phyloP scores from a whole-genome alignment of 2,797 vertebrate species.

The Bufotes viridis region DNA sequence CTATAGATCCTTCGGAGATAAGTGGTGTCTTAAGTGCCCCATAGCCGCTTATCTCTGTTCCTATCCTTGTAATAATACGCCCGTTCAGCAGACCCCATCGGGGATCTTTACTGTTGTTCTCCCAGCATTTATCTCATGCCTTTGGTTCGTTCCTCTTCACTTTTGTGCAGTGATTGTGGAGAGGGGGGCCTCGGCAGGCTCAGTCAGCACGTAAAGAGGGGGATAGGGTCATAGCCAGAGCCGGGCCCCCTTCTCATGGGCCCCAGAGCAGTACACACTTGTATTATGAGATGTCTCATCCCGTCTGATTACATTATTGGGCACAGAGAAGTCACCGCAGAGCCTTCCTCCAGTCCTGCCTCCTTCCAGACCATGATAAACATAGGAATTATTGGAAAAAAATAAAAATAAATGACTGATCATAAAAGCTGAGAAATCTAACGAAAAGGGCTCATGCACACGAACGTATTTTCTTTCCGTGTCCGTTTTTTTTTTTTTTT shows the following conservation, averaged over 20 bases:
- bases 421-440: too few relatives aligned
- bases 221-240: background rate
- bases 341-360: background rate
- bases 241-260: conserved; percentile 5
- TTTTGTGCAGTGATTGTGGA: background rate
- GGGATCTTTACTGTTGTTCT: background rate
- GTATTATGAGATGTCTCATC: conserved; percentile 10
- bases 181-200: background rate
- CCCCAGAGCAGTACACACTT: background rate
- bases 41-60: background rate
- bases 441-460: too few relatives aligned
- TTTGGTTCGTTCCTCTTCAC: background rate
- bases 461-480: too few relatives aligned
- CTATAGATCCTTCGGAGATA: background rate
- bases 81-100: background rate
- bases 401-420: background rate
- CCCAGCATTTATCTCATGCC: background rate
- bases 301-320: background rate
- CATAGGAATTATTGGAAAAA: background rate
- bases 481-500: too few relatives aligned
- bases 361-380: background rate
- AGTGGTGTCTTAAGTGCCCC: background rate
- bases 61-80: background rate
- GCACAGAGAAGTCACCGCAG: background rate
- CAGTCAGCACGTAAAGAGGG: background rate